Evolutionary conservation across 2,797 vertebrate species (phyloP), one percentile per base, ranked within the genome.

Genomic region (Falco cherrug): DNA sequence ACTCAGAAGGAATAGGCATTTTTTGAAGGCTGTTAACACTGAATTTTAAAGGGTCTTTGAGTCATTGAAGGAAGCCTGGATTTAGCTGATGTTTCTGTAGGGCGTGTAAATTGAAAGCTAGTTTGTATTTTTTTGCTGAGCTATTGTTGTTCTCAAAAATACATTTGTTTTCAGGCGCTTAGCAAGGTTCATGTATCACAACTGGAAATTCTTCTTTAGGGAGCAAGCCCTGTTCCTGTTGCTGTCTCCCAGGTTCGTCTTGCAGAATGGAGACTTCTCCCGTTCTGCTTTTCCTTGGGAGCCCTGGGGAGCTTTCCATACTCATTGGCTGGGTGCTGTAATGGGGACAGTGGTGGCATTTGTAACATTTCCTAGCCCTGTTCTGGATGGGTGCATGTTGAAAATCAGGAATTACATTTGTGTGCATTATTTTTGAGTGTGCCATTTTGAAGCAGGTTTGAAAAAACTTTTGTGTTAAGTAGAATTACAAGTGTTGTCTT

Each of bases 281-380:
- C 33, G 39, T 16, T 0, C 0, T 26, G 16, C 43, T 64, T n/a
- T 45, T 51, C 51, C 60, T 61, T 1, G 4, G 17, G 33, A 71
- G 35, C 29, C 18, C 10, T 15, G 16, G 17, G 10, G 11, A 53
- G 16, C 7, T 75, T 88, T 65, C 53, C 8, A 1, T 31, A 35
- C 31, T 65, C 29, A 28, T 54, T 67, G 35, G 5, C 26, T 61
- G 41, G 18, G 7, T 57, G 61, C 53, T 84, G 7, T 43, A 4
- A 26, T 20, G 41, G 43, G 24, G 26, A 25, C 26, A 43, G 31
- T 4, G 20, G 57, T 73, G 70, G 11, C 39, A 76, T 43, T 54
- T 10, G 1, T 84, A 50, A 59, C 0, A 0, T 70, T 70, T 85
- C 75, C n/a, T 61, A 18, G n/a, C 45, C 47, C 61, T 69, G 6